A percentile compares a stretch with the other conserved stretches of the same genome.
Conservation (phyloP, 2,797 vertebrate genomes). For the Acanthurus tractus region DNA sequence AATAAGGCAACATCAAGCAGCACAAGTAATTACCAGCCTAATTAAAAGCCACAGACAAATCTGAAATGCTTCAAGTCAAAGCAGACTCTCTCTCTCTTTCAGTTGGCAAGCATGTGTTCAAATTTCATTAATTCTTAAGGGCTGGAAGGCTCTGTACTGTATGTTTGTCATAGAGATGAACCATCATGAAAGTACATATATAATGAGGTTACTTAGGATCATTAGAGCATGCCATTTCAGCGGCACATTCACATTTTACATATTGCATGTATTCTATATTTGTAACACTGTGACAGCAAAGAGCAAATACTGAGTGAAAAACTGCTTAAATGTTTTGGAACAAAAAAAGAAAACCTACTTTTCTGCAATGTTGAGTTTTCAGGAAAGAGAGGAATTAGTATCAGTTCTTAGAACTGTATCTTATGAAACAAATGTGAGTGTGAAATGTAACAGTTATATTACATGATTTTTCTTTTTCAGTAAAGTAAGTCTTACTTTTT, state of each 20-base stretch:
- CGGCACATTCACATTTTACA: conserved; percentile 1
- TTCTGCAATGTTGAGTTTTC: not conserved
- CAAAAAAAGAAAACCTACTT: not conserved
- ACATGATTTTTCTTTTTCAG: not conserved
- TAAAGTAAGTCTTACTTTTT: not conserved
- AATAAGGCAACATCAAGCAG: conserved; percentile 28
- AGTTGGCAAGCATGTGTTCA: conserved; percentile 28
- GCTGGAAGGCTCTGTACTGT: conserved; percentile 20
- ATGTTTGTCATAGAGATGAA: conserved; percentile 5
- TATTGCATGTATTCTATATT: not conserved
- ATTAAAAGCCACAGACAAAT: conserved; percentile 54
- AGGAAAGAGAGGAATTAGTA: not conserved
- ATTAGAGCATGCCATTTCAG: not conserved
- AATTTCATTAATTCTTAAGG: conserved; percentile 46
- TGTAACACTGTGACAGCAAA: not conserved
- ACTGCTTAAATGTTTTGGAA: not conserved
- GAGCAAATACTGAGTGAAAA: not conserved
- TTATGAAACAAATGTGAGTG: conserved; percentile 5
- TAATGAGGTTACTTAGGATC: conserved; percentile 30
- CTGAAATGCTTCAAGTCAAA: conserved; percentile 41
- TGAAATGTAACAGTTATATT: conserved; percentile 49
- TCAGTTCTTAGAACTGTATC: conserved; percentile 10
- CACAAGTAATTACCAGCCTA: conserved; percentile 37
- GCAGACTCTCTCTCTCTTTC: conserved; percentile 14
- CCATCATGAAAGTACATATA: conserved; percentile 42